Evolutionary conservation across 2,797 vertebrate species (phyloP).

Genomic region (Dallia pectoralis): DNA sequence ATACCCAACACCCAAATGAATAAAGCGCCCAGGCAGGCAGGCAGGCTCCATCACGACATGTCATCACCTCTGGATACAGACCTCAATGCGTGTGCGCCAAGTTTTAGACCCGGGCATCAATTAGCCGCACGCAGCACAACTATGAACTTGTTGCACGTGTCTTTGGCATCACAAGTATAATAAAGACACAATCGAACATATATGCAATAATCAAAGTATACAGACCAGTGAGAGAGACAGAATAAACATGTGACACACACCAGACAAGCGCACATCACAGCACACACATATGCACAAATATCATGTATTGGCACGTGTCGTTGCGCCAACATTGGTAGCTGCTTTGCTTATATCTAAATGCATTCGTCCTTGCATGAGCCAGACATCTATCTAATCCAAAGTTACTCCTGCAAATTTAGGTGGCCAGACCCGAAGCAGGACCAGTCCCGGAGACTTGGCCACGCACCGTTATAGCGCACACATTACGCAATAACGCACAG

Average conservation of each 20-base stretch:
- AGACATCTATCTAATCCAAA: slow-evolving; percentile 60
- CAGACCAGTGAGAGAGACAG: neutral
- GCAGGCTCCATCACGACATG: neutral
- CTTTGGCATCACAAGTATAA: neutral
- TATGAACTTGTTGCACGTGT: neutral
- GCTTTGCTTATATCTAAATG: slow-evolving; percentile 53
- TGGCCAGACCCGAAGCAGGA: slow-evolving; percentile 47
- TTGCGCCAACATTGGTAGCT: slow-evolving; percentile 17
- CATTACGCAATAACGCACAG: slow-evolving; percentile 73
- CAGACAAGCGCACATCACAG: neutral
- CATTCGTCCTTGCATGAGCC: slow-evolving; percentile 54
- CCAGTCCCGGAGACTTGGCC: slow-evolving; percentile 39
- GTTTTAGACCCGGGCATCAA: neutral
- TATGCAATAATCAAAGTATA: neutral
- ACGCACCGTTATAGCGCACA: slow-evolving; percentile 81
- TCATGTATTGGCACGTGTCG: neutral
- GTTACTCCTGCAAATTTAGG: slow-evolving; percentile 48
- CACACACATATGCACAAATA: slow-evolving; percentile 14
- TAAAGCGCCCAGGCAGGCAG: too few relatives aligned
- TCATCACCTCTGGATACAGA: neutral
- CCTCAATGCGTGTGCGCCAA: neutral
- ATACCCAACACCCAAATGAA: neutral
- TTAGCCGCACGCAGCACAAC: neutral
- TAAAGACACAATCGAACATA: neutral
- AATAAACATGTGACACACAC: neutral